Conservation (phyloP, 37 sponge, comb jelly and placozoan genomes). For the Spongilla lacustris region DNA sequence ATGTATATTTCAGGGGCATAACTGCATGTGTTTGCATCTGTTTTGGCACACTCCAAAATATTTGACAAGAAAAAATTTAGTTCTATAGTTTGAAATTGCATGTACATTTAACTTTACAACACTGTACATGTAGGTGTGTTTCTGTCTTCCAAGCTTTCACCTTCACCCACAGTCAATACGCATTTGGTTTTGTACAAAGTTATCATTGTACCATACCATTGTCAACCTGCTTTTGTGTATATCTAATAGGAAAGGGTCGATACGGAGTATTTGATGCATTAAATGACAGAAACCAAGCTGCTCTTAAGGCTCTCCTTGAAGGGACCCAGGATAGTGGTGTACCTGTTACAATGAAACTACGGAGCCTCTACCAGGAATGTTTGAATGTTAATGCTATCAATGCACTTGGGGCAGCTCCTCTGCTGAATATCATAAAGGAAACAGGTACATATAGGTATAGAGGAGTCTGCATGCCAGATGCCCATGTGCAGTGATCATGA, state of each 20-base stretch:
- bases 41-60: too few species aligned
- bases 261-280: not conserved
- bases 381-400: not conserved
- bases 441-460: not conserved
- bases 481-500: not conserved
- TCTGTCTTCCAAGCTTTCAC: too few species aligned
- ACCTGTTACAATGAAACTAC: not conserved
- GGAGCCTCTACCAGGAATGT: not conserved
- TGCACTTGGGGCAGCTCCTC: not conserved
- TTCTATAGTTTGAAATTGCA: too few species aligned
- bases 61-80: too few species aligned
- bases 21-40: too few species aligned
- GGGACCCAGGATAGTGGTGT: not conserved
- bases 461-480: not conserved
- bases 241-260: not conserved
- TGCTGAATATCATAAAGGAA: not conserved
- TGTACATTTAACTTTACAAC: too few species aligned
- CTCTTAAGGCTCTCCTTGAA: not conserved
- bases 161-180: too few species aligned
- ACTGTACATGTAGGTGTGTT: too few species aligned
- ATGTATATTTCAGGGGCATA: too few species aligned
- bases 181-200: too few species aligned
- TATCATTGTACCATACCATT: not conserved
- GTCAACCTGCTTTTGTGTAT: too few species aligned
- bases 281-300: not conserved